These are phyloP conservation scores for Morpho deidamia DNA, from an alignment of 2,888 invertebrate species.

Conservation along the genomic window DNA sequence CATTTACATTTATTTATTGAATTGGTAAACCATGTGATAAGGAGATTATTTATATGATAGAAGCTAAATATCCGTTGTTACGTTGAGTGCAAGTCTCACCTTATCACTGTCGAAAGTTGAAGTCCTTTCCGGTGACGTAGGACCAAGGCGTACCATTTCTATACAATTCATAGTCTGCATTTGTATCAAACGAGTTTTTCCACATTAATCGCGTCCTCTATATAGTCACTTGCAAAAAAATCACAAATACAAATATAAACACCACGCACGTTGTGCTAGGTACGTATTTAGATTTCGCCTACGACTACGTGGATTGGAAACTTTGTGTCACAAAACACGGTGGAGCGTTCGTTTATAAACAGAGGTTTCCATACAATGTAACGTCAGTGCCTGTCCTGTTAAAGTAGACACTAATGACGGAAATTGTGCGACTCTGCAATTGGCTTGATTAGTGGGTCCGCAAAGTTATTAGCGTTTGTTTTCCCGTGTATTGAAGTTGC, in stretches of 20 bases:
- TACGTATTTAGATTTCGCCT: slow-evolving; percentile 61
- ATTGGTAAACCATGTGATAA: too few species aligned
- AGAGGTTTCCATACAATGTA: slow-evolving; percentile 41
- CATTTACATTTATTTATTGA: too few species aligned
- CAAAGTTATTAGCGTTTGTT: slow-evolving; percentile 28
- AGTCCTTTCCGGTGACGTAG: slow-evolving; percentile 46
- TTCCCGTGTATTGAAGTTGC: slow-evolving; percentile 22
- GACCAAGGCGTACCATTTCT: slow-evolving; percentile 68
- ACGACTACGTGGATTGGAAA: slow-evolving; percentile 59
- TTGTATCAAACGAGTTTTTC: slow-evolving; percentile 26
- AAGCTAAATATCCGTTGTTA: too few species aligned
- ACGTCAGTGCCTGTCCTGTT: slow-evolving; percentile 35
- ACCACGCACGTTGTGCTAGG: slow-evolving; percentile 30
- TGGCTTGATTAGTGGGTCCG: slow-evolving; percentile 26
- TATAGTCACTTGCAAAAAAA: slow-evolving; percentile 25
- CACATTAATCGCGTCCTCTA: slow-evolving; percentile 19
- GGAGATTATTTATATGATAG: too few species aligned
- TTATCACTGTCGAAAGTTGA: slow-evolving; percentile 58
- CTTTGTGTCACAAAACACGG: slow-evolving; percentile 40
- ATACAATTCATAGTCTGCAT: slow-evolving; percentile 73
- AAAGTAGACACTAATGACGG: slow-evolving; percentile 40
- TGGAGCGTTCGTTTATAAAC: slow-evolving; percentile 58
- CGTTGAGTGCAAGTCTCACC: slow-evolving; percentile 41
- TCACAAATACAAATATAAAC: slow-evolving; percentile 32
- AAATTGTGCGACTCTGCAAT: slow-evolving; percentile 28